Base-by-base conservation (phyloP, 2,113 vertebrate species). In the Myanophis thanlyinensis region DNA sequence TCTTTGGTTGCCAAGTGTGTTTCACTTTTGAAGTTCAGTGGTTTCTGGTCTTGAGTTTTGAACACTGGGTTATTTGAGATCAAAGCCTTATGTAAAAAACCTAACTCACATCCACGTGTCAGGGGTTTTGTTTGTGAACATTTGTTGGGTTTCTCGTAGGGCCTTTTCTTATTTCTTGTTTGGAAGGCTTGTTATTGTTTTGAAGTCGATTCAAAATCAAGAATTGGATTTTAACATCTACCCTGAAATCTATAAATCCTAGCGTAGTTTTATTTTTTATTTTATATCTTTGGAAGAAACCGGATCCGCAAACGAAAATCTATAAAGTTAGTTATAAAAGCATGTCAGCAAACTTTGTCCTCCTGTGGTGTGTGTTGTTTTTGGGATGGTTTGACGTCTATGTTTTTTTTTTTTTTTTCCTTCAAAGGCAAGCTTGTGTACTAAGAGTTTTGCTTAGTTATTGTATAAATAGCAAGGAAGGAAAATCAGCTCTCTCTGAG, bases 371-470 rank as follows among this genome's bases (percentile, higher is more conserved):
- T 89, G 53, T 86, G 92, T 51, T 86, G 88, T 90, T 93, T 92
- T 89, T 51, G 53, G 27, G 88, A 46, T 59, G 1, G 46, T 92
- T 92, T 92, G 92, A 86, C 80, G 92, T 93, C 92, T n/a, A 90
- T 13, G 53, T 92, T 92, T 47, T 88, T 52, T 88, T 86, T 56
- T 54, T 40, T n/a, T 59, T 11, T 1, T 9, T 3, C 25, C 10
- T 59, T 40, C 25, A 53, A 85, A 54, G 6, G 18, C 52, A 85
- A 22, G 88, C 88, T 49, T 85, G 91, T 84, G 88, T 89, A 73
- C 80, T 27, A 46, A 62, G 80, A 93, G 80, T 46, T 92, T 93
- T 86, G 85, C 73, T 89, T 86, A 93, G 88, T 93, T 93, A 93
- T n/a, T 9, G 53, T 93, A 93, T 89, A 89, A 93, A 90, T 46